Evolutionary conservation across 2,888 invertebrate species (phyloP).

Genomic region (Silvanus unidentatus): DNA sequence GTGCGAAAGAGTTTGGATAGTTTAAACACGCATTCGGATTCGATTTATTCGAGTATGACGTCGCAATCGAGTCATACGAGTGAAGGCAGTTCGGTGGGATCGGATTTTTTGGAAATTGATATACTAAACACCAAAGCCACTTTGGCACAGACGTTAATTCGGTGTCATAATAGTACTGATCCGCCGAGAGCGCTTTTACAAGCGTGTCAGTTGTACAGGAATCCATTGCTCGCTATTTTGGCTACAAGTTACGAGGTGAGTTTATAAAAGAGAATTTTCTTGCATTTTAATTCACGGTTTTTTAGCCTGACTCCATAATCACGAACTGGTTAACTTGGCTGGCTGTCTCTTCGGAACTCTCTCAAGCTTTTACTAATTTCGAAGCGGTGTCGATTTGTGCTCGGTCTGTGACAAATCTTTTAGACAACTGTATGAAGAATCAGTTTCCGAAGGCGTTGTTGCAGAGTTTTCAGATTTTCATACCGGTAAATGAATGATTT

Average conservation of each 20-base stretch:
- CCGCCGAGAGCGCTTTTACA: conserved; percentile 60
- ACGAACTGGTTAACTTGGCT: conserved; percentile 59
- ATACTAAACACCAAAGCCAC: conserved; percentile 39
- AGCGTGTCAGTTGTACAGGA: conserved; percentile 53
- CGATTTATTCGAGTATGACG: conserved; percentile 18
- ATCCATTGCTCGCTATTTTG: conserved; percentile 59
- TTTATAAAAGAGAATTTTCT: conserved; percentile 1
- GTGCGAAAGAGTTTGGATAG: conserved; percentile 29
- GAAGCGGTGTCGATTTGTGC: conserved; percentile 13
- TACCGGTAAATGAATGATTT: conserved; percentile 4
- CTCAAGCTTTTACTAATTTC: not conserved
- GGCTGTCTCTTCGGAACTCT: conserved; percentile 30
- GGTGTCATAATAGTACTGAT: conserved; percentile 64
- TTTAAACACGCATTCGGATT: conserved; percentile 16
- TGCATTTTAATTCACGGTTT: conserved; percentile 12
- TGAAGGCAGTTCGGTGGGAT: conserved; percentile 42
- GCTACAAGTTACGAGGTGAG: conserved; percentile 65
- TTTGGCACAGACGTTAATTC: conserved; percentile 58
- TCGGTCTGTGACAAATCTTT: conserved; percentile 39
- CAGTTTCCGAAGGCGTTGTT: not conserved
- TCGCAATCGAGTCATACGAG: conserved; percentile 31
- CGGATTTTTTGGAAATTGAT: conserved; percentile 48
- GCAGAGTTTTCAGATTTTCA: conserved; percentile 2
- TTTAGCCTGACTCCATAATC: conserved; percentile 58
- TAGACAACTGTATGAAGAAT: conserved; percentile 49